Base-by-base conservation (phyloP, 2,888 invertebrate genomes). In the Poecilus cupreus region DNA sequence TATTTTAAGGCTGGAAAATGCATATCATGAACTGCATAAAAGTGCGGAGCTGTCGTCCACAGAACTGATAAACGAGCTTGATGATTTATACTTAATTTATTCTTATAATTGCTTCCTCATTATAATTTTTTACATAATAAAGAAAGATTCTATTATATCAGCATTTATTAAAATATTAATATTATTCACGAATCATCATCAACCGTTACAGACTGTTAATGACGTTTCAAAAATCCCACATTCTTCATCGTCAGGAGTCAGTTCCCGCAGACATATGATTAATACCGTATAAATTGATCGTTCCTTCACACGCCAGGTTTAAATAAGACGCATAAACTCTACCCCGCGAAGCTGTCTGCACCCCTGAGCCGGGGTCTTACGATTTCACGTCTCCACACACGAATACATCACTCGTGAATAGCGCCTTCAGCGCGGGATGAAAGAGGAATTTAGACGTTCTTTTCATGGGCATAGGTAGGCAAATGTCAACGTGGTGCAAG, bases 391-490 rank as follows among this genome's bases (percentile, higher is more conserved):
- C 16, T 51, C 11, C 64, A 32, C 64, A 37, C 32, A 18, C 64
- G 39, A 68, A 68, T 60, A 60, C 24, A 60, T 60, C 60, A 32
- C 43, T 51, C 64, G 37, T 68, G 64, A 68, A 37, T 37, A 37
- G 64, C 64, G 51, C 51, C 18, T 51, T 32, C 60, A 60, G 13
- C 24, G 10, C 60, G 8, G 16, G 64, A 37, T 37, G 64, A 68
- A 68, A 68, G 37, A 32, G 39, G 60, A 32, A 37, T 37, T 37
- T 18, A 32, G 37, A 68, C 37, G 39, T 68, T 68, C 64, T 68
- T 68, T 68, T 68, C 64, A 68, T 32, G 18, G 39, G 20, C 20
- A 37, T 26, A 32, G 37, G 64, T 68, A 37, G 64, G 18, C 8
- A 37, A 68, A 37, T 68, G 37, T 68, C 64, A 68, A 68, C 64